Evolutionary conservation across 2,888 invertebrate genomes (phyloP), one percentile per base, ranked within the genome.

Genomic region (Tromatobia lineatoria): DNA sequence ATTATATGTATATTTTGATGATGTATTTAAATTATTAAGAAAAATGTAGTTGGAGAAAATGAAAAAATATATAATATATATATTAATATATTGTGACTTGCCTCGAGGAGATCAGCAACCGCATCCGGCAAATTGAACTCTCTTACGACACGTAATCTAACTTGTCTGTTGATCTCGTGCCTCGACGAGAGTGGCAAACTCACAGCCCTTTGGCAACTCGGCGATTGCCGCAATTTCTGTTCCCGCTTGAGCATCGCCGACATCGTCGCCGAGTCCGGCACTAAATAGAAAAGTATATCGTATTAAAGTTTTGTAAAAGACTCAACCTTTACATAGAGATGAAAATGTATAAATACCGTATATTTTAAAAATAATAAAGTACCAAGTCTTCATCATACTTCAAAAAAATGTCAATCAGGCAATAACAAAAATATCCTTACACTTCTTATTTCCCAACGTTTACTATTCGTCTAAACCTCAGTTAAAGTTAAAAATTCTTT

Each of bases 51-150:
- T 42, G 13, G 34, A 29, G n/a, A 52, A 1, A 59, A 13, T n/a
- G 0, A 57, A 25, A 7, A 45, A 15, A 45, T 45, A 45, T 45
- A 57, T 25, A 57, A 13, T 10, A 57, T 23, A 57, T 25, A 57
- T 13, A 3, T 25, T 25, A 23, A 52, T 29, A 20, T 52, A n/a
- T 25, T 29, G 3, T 34, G 38, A 18, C 91, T 92, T 78, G 93
- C 93, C 87, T 96, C 96, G 74, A 98, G 94, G 89, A 97, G 95
- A 93, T 97, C 97, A 7, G 97, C 97, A 15, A 97, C 97, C 13
- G 96, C 95, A 94, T 99, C 99, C 0, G 99, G 99, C 83, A 99
- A 95, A 91, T 98, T 98, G 94, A 98, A 97, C 94, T 99, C 99
- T 66, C 99, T 96, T 15, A 99, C 98, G 1, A 98, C 98, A 8